A percentile compares a stretch with the other conserved stretches of the same genome.
phyloP scores from a whole-genome alignment of 2,888 invertebrate genomes.

The Pyrrhia umbra region DNA sequence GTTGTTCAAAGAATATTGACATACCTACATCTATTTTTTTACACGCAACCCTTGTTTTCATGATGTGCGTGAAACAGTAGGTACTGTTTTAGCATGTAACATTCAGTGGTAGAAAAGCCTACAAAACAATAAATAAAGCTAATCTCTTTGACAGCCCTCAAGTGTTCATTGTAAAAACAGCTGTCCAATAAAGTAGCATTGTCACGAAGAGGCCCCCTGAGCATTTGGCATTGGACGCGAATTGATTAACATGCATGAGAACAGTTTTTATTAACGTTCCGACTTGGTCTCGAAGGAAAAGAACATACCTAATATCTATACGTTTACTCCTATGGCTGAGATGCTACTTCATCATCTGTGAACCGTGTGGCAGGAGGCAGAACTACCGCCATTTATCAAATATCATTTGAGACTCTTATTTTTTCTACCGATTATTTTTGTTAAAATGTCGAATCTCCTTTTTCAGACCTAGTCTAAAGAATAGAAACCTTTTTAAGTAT shows the following conservation, averaged over 20 bases:
- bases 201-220: constrained; percentile 12
- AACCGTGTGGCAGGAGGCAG: constrained; percentile 48
- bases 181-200: constrained; percentile 18
- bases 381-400: constrained; percentile 47
- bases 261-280: constrained; percentile 34
- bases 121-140: background rate
- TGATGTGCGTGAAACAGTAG: no score
- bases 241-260: constrained; percentile 37
- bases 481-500: no score
- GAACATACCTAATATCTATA: constrained; percentile 22
- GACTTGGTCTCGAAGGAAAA: constrained; percentile 31
- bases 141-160: background rate
- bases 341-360: constrained; percentile 41
- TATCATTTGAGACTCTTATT: constrained; percentile 42
- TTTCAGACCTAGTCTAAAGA: background rate
- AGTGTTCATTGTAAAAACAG: constrained; percentile 31
- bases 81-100: no score
- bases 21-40: constrained; percentile 1
- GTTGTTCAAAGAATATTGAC: constrained; percentile 43
- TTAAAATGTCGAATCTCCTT: constrained; percentile 21
- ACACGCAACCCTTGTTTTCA: no score
- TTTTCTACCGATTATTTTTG: constrained; percentile 18
- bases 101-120: no score
- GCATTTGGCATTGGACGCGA: constrained; percentile 46
- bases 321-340: constrained; percentile 19